Base-by-base conservation (phyloP, 2,797 vertebrate species). In the Toxotes lorentzi region DNA sequence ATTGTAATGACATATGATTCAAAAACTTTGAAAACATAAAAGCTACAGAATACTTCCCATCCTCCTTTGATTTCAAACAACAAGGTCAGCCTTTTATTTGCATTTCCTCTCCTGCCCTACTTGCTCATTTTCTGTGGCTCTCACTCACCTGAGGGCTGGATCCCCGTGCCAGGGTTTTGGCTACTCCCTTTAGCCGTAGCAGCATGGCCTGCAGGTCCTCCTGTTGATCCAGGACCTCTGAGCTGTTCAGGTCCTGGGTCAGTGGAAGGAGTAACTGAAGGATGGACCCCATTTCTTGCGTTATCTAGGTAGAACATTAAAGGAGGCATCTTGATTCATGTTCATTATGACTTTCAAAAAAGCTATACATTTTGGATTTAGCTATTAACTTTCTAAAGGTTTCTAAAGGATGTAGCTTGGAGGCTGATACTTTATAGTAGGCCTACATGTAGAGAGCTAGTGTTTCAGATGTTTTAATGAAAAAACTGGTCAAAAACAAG, bases 201-300 rank as follows among this genome's bases (percentile, higher is more conserved):
- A 96, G 72, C 78, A 90, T 69, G 17, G 72, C 53, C 72, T 85
- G 88, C 79, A 95, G 84, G 66, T 86, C 88, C 19, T 89, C 84
- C 32, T 77, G 80, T 2, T 87, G 75, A 70, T 71, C 78, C 27
- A 2, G 10, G 3, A 57, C 69, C 21, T 82, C 86, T 16, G 83
- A 27, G 34, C 58, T 12, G 53, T 40, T 86, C 45, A 60, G 40
- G 11, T 90, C 86, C 77, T 66, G 82, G 47, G 83, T 91, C 79
- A 95, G 78, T 4, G 95, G 93, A 38, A 90, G 85, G 35, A 93
- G 85, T 30, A 93, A 54, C 71, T 80, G 81, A 38, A 94, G 88
- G 60, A 93, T 88, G 56, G 57, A 85, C 6, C 38, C 76, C 82
- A 94, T 86, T 85, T 95, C 93, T 76, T 92, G 83, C 0, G 41